These are phyloP conservation scores for Lottia scabra DNA, from an alignment of 2,888 invertebrate species.

Conservation along the genomic window DNA sequence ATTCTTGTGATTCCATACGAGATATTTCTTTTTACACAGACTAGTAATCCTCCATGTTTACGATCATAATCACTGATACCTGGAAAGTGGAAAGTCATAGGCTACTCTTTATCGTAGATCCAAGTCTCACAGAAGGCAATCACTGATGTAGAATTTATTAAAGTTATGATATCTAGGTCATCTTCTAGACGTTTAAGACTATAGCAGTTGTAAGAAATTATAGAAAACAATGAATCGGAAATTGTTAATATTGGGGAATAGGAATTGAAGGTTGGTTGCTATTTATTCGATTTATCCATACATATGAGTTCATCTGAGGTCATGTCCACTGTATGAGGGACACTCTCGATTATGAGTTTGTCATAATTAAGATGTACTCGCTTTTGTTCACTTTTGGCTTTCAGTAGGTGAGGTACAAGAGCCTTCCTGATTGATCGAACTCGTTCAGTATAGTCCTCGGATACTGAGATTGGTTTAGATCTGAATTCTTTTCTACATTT, in stretches of 20 bases:
- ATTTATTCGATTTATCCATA: no score
- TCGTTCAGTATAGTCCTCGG: background rate
- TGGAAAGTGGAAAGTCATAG: no score
- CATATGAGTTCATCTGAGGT: background rate
- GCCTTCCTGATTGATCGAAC: background rate
- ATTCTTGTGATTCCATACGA: background rate
- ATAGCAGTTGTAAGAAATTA: no score
- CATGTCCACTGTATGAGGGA: background rate
- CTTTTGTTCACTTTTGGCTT: background rate
- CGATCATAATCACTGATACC: background rate
- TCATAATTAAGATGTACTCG: background rate
- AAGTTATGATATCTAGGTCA: no score
- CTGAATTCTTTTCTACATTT: background rate
- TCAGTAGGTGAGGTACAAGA: background rate
- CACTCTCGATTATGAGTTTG: background rate
- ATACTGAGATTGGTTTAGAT: background rate
- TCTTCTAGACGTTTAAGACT: no score
- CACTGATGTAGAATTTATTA: no score
- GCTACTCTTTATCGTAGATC: no score
- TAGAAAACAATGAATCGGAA: no score
- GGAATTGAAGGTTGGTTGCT: no score
- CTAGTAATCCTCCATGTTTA: constrained; percentile 1
- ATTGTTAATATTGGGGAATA: no score
- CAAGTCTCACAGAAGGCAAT: no score
- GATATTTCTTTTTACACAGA: background rate